Conservation (phyloP, 2,888 invertebrate genomes). For the Stenodema calcarata region DNA sequence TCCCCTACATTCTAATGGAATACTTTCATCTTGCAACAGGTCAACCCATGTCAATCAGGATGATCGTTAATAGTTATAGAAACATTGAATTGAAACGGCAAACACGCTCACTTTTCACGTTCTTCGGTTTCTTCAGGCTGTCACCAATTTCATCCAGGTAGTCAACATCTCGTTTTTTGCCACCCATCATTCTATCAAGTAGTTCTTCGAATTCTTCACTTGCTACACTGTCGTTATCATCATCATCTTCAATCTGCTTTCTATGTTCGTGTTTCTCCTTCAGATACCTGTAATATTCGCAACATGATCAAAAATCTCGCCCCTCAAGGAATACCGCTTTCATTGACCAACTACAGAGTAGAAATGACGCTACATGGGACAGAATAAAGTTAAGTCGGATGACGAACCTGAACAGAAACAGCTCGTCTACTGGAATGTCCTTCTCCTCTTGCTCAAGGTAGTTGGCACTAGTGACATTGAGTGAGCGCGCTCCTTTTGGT, state of each 20-base stretch:
- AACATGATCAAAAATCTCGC: not conserved
- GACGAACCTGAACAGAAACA: slow-evolving; percentile 75
- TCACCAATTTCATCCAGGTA: slow-evolving; percentile 65
- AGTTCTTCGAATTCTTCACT: slow-evolving; percentile 80
- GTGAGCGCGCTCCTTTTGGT: slow-evolving; percentile 73
- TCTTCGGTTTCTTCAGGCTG: slow-evolving; percentile 59
- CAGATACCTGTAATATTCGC: slow-evolving; percentile 66
- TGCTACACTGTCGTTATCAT: slow-evolving; percentile 74
- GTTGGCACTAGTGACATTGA: slow-evolving; percentile 75
- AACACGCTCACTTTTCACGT: slow-evolving; percentile 56
- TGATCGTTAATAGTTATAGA: too few relatives aligned
- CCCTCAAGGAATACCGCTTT: too few relatives aligned
- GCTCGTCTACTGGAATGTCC: slow-evolving; percentile 89
- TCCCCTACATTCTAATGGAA: too few relatives aligned
- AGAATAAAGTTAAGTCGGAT: too few relatives aligned
- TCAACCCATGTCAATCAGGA: too few relatives aligned
- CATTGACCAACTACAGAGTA: not conserved
- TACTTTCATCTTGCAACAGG: too few relatives aligned
- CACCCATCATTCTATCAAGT: slow-evolving; percentile 65
- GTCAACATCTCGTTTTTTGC: slow-evolving; percentile 68
- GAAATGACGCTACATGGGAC: too few relatives aligned
- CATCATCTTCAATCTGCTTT: slow-evolving; percentile 54
- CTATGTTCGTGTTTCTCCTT: slow-evolving; percentile 58
- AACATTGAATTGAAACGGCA: too few relatives aligned
- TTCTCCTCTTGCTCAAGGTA: slow-evolving; percentile 73